phyloP scores from a whole-genome alignment of 2,797 vertebrate species.

The Pachyuromys duprasi region DNA sequence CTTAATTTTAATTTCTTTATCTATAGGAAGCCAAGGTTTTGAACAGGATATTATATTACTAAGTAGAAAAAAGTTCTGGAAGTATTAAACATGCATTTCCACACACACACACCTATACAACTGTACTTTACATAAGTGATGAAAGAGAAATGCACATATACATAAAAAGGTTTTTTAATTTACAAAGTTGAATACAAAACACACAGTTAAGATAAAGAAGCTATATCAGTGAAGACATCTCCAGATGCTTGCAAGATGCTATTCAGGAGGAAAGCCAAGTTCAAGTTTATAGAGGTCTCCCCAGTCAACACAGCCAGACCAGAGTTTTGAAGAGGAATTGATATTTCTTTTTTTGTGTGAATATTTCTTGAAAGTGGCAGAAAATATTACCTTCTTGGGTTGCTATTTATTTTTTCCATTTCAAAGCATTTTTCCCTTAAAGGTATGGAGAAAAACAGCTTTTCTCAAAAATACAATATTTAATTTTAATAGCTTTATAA shows the following conservation, averaged over 20 bases:
- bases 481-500: constrained; percentile 67
- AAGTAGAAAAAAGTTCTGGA: background rate
- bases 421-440: constrained; percentile 10
- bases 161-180: background rate
- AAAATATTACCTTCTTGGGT: background rate
- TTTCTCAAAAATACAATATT: background rate
- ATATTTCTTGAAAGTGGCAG: background rate
- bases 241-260: background rate
- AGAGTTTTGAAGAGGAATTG: background rate
- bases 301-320: background rate
- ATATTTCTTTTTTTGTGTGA: background rate
- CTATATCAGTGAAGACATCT: background rate
- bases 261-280: background rate
- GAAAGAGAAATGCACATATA: background rate
- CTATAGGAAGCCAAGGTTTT: background rate
- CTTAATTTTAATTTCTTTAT: background rate
- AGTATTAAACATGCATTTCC: background rate
- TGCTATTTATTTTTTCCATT: background rate
- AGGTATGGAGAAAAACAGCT: background rate
- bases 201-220: background rate
- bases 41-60: background rate
- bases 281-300: fast-evolving
- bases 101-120: background rate
- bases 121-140: background rate
- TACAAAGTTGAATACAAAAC: background rate